Evolutionary conservation across 2,797 vertebrate species (phyloP).

Genomic region (Pantherophis alleghaniensis): DNA sequence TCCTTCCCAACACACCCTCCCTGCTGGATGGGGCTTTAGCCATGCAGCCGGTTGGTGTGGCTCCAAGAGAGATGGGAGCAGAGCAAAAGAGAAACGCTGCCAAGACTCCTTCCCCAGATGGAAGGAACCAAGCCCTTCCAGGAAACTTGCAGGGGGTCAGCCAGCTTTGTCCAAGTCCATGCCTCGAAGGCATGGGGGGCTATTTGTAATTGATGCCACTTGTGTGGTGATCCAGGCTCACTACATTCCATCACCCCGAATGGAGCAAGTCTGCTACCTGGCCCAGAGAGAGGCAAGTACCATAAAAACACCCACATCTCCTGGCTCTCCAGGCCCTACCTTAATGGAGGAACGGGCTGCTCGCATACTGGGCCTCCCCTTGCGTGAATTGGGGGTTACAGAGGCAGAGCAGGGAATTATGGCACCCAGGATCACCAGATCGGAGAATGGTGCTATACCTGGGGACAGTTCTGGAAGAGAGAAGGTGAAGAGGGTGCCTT

Average conservation of each 20-base stretch:
- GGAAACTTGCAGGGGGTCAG: neutral
- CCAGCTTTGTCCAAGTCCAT: neutral
- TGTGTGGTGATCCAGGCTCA: constrained; percentile 71
- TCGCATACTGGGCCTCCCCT: neutral
- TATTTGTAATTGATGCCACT: constrained; percentile 77
- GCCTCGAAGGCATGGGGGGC: constrained; percentile 29
- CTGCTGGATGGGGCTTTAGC: constrained; percentile 32
- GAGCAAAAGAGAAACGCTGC: neutral
- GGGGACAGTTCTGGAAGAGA: neutral
- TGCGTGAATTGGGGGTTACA: neutral
- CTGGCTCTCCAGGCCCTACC: neutral
- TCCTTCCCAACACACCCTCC: constrained; percentile 25
- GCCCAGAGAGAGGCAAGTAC: fast-evolving
- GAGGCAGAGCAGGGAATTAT: neutral
- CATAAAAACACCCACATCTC: fast-evolving
- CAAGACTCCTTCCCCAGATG: neutral
- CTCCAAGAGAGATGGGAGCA: neutral
- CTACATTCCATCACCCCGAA: constrained; percentile 65
- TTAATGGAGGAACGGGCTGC: constrained; percentile 42
- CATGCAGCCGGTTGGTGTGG: neutral
- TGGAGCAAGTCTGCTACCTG: constrained; percentile 58
- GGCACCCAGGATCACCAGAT: neutral
- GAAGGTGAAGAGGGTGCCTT: constrained; percentile 33
- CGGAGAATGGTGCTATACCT: neutral
- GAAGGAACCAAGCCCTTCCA: neutral